Conservation (phyloP, 1,140 invertebrate genomes). For the Camponotus vicinus region DNA sequence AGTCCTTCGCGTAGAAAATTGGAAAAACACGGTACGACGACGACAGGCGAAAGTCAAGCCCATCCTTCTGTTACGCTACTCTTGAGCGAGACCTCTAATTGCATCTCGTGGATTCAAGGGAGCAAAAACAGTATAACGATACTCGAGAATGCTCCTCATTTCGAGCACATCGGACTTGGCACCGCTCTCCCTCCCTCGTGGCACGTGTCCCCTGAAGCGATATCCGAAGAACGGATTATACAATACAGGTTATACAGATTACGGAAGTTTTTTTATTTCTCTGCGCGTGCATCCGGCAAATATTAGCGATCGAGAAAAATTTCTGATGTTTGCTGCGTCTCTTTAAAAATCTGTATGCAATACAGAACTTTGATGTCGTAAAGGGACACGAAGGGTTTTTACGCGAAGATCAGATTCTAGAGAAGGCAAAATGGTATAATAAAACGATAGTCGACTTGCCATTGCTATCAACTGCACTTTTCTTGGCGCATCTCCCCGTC, state of each 20-base stretch:
- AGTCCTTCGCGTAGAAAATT: slow-evolving; percentile 56
- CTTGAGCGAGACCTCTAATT: slow-evolving; percentile 73
- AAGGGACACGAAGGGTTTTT: background rate
- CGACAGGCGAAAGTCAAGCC: slow-evolving; percentile 43
- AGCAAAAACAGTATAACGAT: slow-evolving; percentile 78
- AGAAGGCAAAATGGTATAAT: slow-evolving; percentile 39
- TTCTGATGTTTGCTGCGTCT: background rate
- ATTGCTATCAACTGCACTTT: slow-evolving; percentile 10
- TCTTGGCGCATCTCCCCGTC: slow-evolving; percentile 18
- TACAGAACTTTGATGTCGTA: background rate
- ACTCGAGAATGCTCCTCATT: slow-evolving; percentile 71
- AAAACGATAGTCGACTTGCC: slow-evolving; percentile 43
- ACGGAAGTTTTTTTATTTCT: background rate
- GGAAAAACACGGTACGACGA: slow-evolving; percentile 32
- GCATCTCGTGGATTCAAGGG: slow-evolving; percentile 76
- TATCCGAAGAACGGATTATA: background rate
- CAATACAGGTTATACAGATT: background rate
- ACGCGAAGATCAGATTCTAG: slow-evolving; percentile 14
- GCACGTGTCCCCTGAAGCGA: background rate
- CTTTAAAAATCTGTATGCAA: background rate
- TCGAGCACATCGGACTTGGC: slow-evolving; percentile 60
- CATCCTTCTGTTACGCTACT: slow-evolving; percentile 38
- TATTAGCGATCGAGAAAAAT: background rate
- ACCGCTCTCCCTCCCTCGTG: slow-evolving; percentile 25
- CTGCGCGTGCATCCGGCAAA: background rate